Evolutionary conservation across 2,888 invertebrate genomes (phyloP), one percentile per base, ranked within the genome.

Genomic region (Brenthis ino): DNA sequence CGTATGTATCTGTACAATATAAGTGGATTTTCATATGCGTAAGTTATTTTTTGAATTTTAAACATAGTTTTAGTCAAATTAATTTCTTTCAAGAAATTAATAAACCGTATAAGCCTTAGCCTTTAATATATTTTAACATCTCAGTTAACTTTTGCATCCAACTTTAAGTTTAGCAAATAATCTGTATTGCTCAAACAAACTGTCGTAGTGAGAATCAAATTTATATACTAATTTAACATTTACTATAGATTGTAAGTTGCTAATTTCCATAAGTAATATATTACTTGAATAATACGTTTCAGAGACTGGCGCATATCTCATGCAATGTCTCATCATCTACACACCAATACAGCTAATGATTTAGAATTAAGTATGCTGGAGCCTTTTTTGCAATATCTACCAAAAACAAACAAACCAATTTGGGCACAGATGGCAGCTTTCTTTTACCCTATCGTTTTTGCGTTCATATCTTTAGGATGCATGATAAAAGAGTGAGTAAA

Each of bases 1-100:
- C 94, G 97, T 67, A 97, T 97, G 96, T 96, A 95, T 78, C 94
- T 96, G 64, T 96, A 96, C 75, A 96, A 97, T 77, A 84, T 97
- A 47, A 90, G 94, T 16, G 87, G 95, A 70, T 85, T 96, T 86
- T 94, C 95, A 2, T 95, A 95, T 16, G 93, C 93, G 95, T 95
- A 82, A 87, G 89, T 83, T 68, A n/a, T 13, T 56, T 47, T 57
- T 57, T 54, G 0, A 4, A 50, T 55, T 6, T 47, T 65, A 20
- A 43, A 11, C 37, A 11, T 43, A 11, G 37, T 43, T 43, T 8
- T 11, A 11, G 11, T 1, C 2, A 43, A 43, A 43, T 43, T 43
- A 43, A 43, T 11, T 11, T 43, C 37, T 43, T 43, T 43, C 11
- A 43, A 11, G 11, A 11, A 8, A 43, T 43, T 43, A 11, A 43